Base-by-base conservation (phyloP, 1,140 invertebrate species). In the Rhagoletis zephyria region DNA sequence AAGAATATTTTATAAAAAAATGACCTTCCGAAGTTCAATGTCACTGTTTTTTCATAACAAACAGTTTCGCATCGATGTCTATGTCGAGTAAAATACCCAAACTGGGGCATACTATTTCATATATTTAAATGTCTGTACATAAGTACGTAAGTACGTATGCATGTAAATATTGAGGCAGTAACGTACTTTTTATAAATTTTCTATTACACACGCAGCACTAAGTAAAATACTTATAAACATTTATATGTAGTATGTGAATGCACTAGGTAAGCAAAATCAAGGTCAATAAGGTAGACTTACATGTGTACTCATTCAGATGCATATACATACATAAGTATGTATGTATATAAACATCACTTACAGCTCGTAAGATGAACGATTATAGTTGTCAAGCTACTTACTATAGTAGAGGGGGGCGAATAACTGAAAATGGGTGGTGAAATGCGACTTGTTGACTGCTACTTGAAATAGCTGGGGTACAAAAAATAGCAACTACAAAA, bases 361-460 rank as follows among this genome's bases (percentile, higher is more conserved):
- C 16, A 30, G 14, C 42, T 56, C 48, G 74, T 14, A 10, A 42
- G 4, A 81, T 59, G 64, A 81, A 63, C 61, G 12, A 63, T 63
- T 16, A 63, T 63, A 16, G n/a, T 63, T 63, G 61, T 63, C 61
- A 59, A 59, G 16, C n/a, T 48, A 30, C 19, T 81, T 81, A n/a
- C n/a, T n/a, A 30, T 30, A 30, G 30, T 30, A 30, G 30, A 30
- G 48, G 45, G 1, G 61, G 4, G 4, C n/a, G 12, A 56, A 12
- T 56, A 9, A 59, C 0, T 16, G 10, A 81, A 81, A 81, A 56
- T n/a, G 51, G 48, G 12, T 56, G 74, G 48, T 9, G 16, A 81
- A 81, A 81, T 81, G n/a, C 16, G 74, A 56, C 74, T 81, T 81
- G 74, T 81, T 81, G 74, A 81, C 16, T 81, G 45, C n/a, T 10